phyloP scores from a whole-genome alignment of 2,888 invertebrate genomes.

The Idaea aversata region DNA sequence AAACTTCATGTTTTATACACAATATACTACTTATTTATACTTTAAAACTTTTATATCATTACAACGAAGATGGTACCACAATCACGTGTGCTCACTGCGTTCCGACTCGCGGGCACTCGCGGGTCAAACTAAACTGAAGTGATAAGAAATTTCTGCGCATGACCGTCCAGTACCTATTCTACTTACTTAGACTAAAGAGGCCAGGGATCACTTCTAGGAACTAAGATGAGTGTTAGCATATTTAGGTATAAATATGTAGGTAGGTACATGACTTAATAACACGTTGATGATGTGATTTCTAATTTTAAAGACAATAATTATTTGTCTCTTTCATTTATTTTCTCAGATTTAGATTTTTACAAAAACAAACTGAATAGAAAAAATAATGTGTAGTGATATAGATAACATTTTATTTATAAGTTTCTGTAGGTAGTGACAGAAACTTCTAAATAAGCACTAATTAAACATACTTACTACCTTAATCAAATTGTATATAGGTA shows the following conservation, averaged over 20 bases:
- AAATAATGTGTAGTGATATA: no score
- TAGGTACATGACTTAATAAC: no score
- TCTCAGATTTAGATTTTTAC: no score
- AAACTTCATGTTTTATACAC: slow-evolving; percentile 44
- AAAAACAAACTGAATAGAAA: background rate
- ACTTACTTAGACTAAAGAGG: slow-evolving; percentile 25
- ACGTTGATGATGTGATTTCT: background rate
- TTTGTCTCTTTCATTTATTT: no score
- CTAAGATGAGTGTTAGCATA: slow-evolving; percentile 10
- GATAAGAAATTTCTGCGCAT: slow-evolving; percentile 67
- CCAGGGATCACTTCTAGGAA: slow-evolving; percentile 39
- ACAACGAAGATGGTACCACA: background rate
- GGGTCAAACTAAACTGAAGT: slow-evolving; percentile 45
- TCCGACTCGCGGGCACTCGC: slow-evolving; percentile 24
- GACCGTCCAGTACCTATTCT: slow-evolving; percentile 22
- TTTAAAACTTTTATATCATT: slow-evolving; percentile 4
- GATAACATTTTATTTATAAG: no score
- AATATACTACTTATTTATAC: slow-evolving; percentile 2
- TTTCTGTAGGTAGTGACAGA: no score
- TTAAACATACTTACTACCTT: no score
- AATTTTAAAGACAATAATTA: no score
- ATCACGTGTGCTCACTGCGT: slow-evolving; percentile 2
- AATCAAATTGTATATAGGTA: no score
- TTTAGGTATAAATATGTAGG: slow-evolving; percentile 8
- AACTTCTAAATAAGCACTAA: no score